These are phyloP conservation scores for Brachymystax lenok DNA, from an alignment of 2,797 vertebrate genomes.

Conservation along the genomic window DNA sequence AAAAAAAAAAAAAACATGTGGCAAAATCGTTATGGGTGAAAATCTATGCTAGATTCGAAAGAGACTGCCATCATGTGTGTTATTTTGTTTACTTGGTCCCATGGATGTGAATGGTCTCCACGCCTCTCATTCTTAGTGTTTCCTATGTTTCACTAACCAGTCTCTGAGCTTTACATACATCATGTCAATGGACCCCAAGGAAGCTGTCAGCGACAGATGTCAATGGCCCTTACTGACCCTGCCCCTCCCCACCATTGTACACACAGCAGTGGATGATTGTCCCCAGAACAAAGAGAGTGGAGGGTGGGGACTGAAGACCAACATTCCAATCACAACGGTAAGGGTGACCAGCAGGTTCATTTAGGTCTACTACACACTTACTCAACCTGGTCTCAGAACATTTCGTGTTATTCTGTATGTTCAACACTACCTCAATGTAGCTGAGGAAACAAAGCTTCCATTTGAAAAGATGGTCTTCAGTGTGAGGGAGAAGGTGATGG, in stretches of 20 bases:
- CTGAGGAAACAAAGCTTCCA: constrained; percentile 46
- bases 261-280: constrained; percentile 65
- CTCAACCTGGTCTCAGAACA: background rate
- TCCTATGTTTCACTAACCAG: constrained; percentile 51
- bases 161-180: constrained; percentile 32
- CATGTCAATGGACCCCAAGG: constrained; percentile 59
- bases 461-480: constrained; percentile 14
- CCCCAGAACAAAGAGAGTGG: constrained; percentile 64
- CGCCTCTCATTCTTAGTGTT: background rate
- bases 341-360: constrained; percentile 65
- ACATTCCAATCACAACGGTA: constrained; percentile 76
- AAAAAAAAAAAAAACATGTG: background rate
- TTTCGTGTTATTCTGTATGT: too few relatives aligned
- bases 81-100: background rate
- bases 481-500: constrained; percentile 14
- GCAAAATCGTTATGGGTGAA: background rate
- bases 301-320: constrained; percentile 48
- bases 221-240: constrained; percentile 67
- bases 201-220: constrained; percentile 79
- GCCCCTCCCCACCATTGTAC: constrained; percentile 39
- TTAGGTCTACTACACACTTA: constrained; percentile 56
- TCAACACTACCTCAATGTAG: constrained; percentile 25
- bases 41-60: background rate
- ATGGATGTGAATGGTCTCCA: background rate
- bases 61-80: background rate